Conservation (phyloP, 2,888 invertebrate genomes). For the Embidobia sp. region DNA sequence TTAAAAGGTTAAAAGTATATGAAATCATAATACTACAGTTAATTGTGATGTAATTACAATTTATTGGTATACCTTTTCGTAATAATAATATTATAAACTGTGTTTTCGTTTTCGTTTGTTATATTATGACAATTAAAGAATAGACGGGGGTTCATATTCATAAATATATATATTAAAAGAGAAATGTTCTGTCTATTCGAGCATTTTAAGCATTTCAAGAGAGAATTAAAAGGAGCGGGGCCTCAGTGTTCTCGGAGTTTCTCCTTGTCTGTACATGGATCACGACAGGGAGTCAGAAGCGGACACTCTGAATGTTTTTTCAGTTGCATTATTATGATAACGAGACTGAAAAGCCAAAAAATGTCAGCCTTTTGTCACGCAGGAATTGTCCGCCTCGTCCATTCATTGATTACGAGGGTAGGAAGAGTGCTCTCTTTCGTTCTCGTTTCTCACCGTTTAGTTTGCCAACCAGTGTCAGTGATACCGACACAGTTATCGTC, state of each 20-base stretch:
- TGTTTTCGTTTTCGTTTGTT: conserved; percentile 43
- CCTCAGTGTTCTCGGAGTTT: conserved; percentile 60
- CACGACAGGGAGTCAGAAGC: conserved; percentile 64
- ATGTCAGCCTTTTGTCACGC: conserved; percentile 78
- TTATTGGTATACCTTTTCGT: no score
- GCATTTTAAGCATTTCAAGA: conserved; percentile 64
- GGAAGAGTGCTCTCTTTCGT: conserved; percentile 66
- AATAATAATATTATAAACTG: conserved; percentile 28
- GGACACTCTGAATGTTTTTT: conserved; percentile 76
- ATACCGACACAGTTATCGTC: conserved; percentile 62
- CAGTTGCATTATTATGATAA: conserved; percentile 80
- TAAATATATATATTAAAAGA: conserved; percentile 53
- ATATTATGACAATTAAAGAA: conserved; percentile 42
- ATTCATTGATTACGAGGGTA: conserved; percentile 77
- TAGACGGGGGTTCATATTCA: conserved; percentile 32
- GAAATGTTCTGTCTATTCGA: conserved; percentile 59
- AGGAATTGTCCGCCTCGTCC: conserved; percentile 78
- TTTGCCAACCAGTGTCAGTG: conserved; percentile 62
- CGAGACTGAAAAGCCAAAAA: conserved; percentile 80
- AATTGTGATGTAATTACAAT: no score
- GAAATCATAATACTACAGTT: no score
- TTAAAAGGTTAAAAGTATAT: no score
- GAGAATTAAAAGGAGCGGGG: conserved; percentile 66
- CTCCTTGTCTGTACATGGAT: conserved; percentile 65
- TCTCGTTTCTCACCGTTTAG: conserved; percentile 63